Evolutionary conservation across 2,797 vertebrate species (phyloP).

Genomic region (Crenichthys baileyi): DNA sequence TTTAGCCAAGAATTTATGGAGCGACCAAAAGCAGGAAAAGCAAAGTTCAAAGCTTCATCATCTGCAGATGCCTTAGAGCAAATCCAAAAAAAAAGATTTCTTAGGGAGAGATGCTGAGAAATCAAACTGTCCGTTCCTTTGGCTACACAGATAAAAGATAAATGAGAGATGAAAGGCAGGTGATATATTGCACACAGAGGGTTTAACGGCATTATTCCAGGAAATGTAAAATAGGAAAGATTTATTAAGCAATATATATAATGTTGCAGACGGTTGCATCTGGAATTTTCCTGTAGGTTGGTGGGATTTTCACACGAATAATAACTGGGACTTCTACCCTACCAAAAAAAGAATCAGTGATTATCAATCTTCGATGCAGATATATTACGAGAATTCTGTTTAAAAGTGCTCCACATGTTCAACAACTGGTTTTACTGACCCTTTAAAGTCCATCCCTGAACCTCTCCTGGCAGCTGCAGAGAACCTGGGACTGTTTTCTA

Average conservation of each 20-base stretch:
- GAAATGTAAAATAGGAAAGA: slow-evolving; percentile 22
- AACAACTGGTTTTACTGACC: slow-evolving; percentile 27
- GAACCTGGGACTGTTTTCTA: not conserved
- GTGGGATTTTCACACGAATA: slow-evolving; percentile 22
- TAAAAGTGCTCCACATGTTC: not conserved
- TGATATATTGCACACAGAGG: slow-evolving; percentile 23
- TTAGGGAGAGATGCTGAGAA: slow-evolving; percentile 29
- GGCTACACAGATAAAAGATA: slow-evolving; percentile 33
- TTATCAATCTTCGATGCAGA: not conserved
- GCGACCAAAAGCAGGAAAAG: slow-evolving; percentile 5
- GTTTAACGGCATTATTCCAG: slow-evolving; percentile 21
- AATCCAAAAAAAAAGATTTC: slow-evolving; percentile 25
- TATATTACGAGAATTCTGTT: not conserved
- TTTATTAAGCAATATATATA: slow-evolving; percentile 48
- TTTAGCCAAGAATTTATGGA: not conserved
- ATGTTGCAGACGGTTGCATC: slow-evolving; percentile 32
- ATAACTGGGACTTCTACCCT: slow-evolving; percentile 1
- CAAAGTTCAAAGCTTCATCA: slow-evolving; percentile 19
- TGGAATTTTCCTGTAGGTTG: slow-evolving; percentile 24
- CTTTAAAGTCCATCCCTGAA: slow-evolving; percentile 24
- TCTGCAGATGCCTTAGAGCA: slow-evolving; percentile 33
- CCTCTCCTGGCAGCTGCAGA: not conserved
- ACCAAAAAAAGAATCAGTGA: not conserved
- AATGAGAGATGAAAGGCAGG: slow-evolving; percentile 43
- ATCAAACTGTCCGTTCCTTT: slow-evolving; percentile 40